Evolutionary conservation across 2,113 vertebrate species (phyloP).

Genomic region (Tachuris rubrigastra): DNA sequence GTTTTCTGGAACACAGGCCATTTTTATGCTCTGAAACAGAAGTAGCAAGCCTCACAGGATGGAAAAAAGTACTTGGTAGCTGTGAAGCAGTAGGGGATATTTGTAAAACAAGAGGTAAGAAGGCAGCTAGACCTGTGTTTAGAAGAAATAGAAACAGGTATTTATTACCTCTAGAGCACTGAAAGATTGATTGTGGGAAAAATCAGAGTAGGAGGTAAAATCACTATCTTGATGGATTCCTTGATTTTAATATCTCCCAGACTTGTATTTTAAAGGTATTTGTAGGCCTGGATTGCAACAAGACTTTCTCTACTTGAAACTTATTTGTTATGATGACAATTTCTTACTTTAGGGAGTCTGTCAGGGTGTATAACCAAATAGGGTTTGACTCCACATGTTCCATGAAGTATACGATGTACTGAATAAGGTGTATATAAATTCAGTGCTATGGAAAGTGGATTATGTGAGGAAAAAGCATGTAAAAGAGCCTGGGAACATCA

Average conservation of each 20-base stretch:
- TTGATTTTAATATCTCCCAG: neutral
- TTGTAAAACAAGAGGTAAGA: neutral
- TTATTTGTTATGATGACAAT: neutral
- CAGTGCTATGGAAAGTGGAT: neutral
- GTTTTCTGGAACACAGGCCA: neutral
- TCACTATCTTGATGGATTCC: neutral
- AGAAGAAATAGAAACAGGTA: neutral
- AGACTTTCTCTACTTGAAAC: neutral
- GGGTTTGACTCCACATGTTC: neutral
- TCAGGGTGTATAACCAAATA: neutral
- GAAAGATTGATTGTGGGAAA: neutral
- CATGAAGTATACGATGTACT: fast-evolving
- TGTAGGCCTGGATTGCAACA: neutral
- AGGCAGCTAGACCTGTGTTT: neutral
- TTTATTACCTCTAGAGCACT: neutral
- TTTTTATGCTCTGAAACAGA: neutral
- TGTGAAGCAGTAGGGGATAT: neutral
- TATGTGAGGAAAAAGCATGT: neutral
- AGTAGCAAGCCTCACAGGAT: neutral
- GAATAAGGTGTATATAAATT: neutral
- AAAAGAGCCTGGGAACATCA: neutral
- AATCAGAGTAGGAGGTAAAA: neutral
- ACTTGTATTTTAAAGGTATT: neutral
- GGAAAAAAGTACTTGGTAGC: neutral
- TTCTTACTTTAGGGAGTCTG: neutral